Evolutionary conservation across 1,140 invertebrate genomes (phyloP).

Genomic region (Conus ventricosus): DNA sequence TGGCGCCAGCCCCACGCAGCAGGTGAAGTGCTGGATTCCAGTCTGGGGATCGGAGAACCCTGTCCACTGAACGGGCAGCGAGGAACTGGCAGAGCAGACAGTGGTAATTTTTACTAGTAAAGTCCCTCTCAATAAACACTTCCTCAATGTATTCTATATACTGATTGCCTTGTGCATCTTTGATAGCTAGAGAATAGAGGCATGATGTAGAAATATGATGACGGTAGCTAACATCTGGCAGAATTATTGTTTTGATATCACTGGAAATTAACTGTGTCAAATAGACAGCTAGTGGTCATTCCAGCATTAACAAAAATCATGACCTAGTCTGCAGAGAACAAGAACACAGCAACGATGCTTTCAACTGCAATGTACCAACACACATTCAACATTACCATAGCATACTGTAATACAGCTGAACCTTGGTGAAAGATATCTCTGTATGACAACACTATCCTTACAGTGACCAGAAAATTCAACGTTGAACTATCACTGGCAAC

Average conservation of each 20-base stretch:
- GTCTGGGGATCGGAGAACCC: slow-evolving; percentile 60
- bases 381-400: no score
- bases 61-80: slow-evolving; percentile 43
- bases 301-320: no score
- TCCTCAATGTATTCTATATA: background rate
- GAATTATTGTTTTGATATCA: background rate
- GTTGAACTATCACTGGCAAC: no score
- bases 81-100: slow-evolving; percentile 32
- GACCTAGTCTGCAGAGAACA: no score
- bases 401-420: no score
- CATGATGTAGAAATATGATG: background rate
- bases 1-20: slow-evolving; percentile 44
- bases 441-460: no score
- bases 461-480: no score
- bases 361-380: no score
- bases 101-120: background rate
- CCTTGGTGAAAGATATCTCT: no score
- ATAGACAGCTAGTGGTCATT: no score
- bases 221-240: background rate
- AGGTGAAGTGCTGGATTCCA: slow-evolving; percentile 49
- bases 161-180: background rate
- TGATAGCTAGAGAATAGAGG: background rate
- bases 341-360: no score
- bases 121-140: background rate
- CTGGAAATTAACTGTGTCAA: background rate